A percentile compares a stretch with the other conserved stretches of the same genome.
Conservation (phyloP, 2,797 vertebrate genomes). For the Rousettus madagascariensis region DNA sequence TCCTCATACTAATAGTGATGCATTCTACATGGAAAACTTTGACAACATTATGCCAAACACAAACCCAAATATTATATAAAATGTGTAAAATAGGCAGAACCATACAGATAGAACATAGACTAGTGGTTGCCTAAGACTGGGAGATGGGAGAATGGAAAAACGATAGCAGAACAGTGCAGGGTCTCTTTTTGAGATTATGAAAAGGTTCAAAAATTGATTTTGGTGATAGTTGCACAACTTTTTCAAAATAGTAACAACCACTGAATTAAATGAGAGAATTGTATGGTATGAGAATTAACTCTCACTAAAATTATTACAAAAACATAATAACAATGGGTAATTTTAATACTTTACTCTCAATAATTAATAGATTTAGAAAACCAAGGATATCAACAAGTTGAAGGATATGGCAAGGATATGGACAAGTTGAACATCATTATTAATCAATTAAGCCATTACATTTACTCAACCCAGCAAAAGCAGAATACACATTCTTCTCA, state of each 20-base stretch:
- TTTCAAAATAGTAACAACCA: neutral
- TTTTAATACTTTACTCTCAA: neutral
- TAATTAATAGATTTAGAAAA: neutral
- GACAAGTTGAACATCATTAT: neutral
- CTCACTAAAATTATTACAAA: neutral
- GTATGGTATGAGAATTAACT: neutral
- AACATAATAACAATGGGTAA: neutral
- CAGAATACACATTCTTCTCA: too few species aligned
- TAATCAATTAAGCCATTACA: neutral
- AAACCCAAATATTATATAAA: neutral
- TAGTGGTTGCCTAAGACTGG: neutral
- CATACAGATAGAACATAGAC: neutral
- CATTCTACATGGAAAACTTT: neutral
- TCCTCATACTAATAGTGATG: neutral
- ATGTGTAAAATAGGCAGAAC: neutral
- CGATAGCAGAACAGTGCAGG: neutral
- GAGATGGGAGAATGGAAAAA: neutral
- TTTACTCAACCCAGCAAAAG: too few species aligned
- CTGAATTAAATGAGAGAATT: neutral
- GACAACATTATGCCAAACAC: neutral
- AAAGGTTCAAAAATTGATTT: neutral
- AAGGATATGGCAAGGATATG: neutral
- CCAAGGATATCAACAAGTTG: neutral
- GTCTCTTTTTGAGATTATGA: neutral
- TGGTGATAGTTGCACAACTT: neutral